Percentiles rank a stretch among this genome's conserved stretches.
phyloP scores from a whole-genome alignment of 2,113 vertebrate genomes.

The Brachyhypopomus occidentalis region DNA sequence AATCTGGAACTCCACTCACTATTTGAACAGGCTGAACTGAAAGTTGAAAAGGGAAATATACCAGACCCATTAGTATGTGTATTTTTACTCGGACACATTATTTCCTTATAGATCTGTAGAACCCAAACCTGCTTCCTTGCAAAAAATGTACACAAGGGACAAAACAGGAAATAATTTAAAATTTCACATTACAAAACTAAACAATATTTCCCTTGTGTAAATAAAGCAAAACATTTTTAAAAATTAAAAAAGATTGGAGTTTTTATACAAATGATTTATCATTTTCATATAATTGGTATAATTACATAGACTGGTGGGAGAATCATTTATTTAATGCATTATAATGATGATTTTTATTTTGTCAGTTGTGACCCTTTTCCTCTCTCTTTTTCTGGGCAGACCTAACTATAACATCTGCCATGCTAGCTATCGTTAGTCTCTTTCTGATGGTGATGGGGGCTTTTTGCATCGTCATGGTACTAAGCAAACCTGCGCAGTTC shows the following conservation, averaged over 20 bases:
- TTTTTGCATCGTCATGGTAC: slow-evolving; percentile 81
- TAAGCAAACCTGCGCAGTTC: slow-evolving; percentile 84
- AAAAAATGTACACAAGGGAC: too few species aligned
- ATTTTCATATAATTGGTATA: too few species aligned
- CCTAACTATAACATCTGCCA: slow-evolving; percentile 77
- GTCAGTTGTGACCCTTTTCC: background rate
- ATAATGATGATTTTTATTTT: too few species aligned
- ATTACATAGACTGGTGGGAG: too few species aligned
- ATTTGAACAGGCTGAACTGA: background rate
- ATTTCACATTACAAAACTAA: too few species aligned
- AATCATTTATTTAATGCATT: too few species aligned
- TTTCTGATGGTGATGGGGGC: slow-evolving; percentile 81
- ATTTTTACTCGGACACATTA: background rate
- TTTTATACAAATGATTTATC: too few species aligned
- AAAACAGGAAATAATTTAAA: too few species aligned
- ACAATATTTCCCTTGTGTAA: too few species aligned
- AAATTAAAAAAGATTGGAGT: too few species aligned
- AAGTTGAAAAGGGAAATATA: background rate
- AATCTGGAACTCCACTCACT: background rate
- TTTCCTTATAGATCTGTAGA: too few species aligned
- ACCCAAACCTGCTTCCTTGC: too few species aligned
- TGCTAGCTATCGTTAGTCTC: slow-evolving; percentile 80
- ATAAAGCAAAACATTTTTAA: background rate
- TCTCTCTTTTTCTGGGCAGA: slow-evolving; percentile 62
- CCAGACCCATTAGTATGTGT: background rate